Evolutionary conservation across 2,797 vertebrate species (phyloP), one percentile per base, ranked within the genome.

Genomic region (Betta splendens): DNA sequence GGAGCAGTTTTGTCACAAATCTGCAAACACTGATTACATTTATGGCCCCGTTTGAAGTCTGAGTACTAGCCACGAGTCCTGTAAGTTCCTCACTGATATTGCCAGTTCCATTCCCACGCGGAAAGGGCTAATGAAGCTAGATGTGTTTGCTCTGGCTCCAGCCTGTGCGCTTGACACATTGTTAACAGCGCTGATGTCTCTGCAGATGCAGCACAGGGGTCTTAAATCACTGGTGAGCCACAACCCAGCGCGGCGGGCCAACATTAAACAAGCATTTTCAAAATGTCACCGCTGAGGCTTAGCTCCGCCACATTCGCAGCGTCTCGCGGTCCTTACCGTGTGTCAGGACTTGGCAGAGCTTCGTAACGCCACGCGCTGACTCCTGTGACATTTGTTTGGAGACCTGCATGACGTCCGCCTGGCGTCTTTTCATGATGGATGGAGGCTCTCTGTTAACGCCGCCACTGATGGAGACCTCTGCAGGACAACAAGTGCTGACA

Each of bases 331-430:
- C 62, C 33, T 25, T 28, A 12, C 60, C 5, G 74, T 76, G 78
- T 77, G 73, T 74, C 83, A 59, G 64, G 57, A 36, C 54, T 64
- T 59, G 63, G 57, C 54, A 66, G 72, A 78, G 74, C 76, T 80
- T 75, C 48, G 28, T 25, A 72, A 63, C 58, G 29, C 28, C 3
- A 5, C 6, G 13, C 38, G 66, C 49, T 72, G 80, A 77, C 72
- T 84, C 64, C 21, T 26, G 61, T 89, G 90, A 80, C 87, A 89
- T 88, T 85, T 88, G 74, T 87, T 87, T 83, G 83, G 76, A 74
- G 72, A 64, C 82, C 69, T 69, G 57, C 49, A 53, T 63, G 67
- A 85, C 74, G 72, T 79, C 83, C 63, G 72, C 78, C 83, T 61
- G 60, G 61, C 66, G 69, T 53, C 56, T 72, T 49, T 42, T 43